A percentile compares a stretch with the other conserved stretches of the same genome.
These are phyloP conservation scores for Xiphias gladius DNA, from an alignment of 2,113 vertebrate species.

Conservation along the genomic window DNA sequence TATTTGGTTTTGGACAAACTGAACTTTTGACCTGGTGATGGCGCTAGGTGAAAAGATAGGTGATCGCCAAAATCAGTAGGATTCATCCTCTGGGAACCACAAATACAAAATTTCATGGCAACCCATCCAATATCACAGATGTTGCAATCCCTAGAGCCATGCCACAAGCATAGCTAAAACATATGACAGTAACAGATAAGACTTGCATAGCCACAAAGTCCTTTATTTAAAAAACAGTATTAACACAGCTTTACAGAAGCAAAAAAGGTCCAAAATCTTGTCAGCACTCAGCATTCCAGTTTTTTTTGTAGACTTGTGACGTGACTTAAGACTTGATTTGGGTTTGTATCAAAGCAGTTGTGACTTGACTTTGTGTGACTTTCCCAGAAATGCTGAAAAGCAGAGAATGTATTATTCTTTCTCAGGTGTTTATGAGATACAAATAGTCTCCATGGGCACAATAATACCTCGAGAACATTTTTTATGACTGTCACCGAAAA, in stretches of 20 bases:
- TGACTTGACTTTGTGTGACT: neutral
- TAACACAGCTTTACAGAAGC: neutral
- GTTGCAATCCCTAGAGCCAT: no score
- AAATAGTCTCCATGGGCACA: neutral
- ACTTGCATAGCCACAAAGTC: neutral
- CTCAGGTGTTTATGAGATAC: neutral
- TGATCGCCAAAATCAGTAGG: no score
- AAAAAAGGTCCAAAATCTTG: no score
- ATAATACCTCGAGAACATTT: neutral
- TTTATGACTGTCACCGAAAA: neutral
- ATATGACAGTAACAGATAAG: neutral
- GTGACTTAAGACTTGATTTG: neutral
- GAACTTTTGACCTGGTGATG: no score
- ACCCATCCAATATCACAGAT: no score
- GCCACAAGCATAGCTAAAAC: neutral
- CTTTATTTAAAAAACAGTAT: no score
- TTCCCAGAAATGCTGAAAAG: neutral
- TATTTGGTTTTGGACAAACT: no score
- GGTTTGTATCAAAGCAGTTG: neutral
- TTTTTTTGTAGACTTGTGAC: neutral
- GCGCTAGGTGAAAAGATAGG: no score
- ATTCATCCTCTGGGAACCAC: no score
- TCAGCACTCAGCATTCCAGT: no score
- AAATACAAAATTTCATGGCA: no score
- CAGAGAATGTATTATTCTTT: neutral